These are phyloP conservation scores for Acrobasis repandana DNA, from an alignment of 2,888 invertebrate species.

Conservation along the genomic window DNA sequence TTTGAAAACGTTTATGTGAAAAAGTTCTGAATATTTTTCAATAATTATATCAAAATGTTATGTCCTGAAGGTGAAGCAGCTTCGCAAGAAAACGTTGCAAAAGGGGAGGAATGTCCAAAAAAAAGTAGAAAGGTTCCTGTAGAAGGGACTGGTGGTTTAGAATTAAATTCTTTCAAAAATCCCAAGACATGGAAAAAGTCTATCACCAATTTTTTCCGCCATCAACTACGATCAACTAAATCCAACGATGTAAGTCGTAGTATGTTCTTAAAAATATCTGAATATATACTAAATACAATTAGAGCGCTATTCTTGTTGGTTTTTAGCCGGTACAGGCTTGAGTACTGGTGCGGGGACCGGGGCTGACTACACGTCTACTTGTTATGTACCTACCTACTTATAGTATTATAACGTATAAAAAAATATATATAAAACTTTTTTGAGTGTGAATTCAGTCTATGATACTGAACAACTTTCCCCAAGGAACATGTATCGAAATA, in stretches of 20 bases:
- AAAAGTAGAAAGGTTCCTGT: constrained; percentile 54
- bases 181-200: constrained; percentile 76
- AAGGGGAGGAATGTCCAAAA: constrained; percentile 52
- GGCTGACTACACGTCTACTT: no score
- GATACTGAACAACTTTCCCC: no score
- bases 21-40: constrained; percentile 48
- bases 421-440: no score
- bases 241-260: constrained; percentile 67
- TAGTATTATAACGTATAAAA: no score
- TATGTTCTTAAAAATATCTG: background rate
- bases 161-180: constrained; percentile 64
- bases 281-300: no score
- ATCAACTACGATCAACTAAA: constrained; percentile 69
- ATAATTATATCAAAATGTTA: constrained; percentile 55
- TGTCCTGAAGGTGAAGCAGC: constrained; percentile 65
- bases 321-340: no score
- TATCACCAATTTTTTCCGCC: constrained; percentile 71
- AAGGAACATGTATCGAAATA: no score
- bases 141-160: constrained; percentile 57
- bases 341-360: no score
- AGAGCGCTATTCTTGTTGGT: no score
- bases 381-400: no score
- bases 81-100: constrained; percentile 52
- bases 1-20: constrained; percentile 51
- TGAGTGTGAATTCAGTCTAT: no score